Conservation (phyloP, 92 coral and sea anemone species). For the Parazoanthus swiftii region DNA sequence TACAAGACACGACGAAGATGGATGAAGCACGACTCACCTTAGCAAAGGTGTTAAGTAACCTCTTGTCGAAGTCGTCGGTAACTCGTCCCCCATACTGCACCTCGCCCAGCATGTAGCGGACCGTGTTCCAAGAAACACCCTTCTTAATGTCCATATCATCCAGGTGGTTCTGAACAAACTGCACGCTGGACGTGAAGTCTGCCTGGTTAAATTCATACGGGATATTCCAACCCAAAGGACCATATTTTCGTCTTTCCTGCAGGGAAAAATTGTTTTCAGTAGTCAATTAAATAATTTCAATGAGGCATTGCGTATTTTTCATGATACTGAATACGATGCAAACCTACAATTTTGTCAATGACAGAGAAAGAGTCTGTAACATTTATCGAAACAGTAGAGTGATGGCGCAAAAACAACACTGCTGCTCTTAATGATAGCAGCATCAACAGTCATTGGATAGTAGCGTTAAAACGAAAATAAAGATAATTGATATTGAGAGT, state of each 20-base stretch:
- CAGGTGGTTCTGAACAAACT: conserved; percentile 96
- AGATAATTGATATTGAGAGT: not conserved
- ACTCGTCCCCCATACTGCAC: conserved; percentile 95
- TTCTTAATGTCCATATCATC: conserved; percentile 96
- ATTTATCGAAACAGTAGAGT: not conserved
- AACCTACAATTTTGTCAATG: not conserved
- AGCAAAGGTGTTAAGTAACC: conserved; percentile 91
- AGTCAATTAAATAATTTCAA: no score
- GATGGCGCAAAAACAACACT: not conserved
- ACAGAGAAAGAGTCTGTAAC: not conserved
- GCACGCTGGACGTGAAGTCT: conserved; percentile 98
- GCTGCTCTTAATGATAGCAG: not conserved
- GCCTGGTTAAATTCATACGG: conserved; percentile 99
- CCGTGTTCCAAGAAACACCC: conserved; percentile 99
- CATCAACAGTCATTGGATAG: not conserved
- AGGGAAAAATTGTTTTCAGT: not conserved
- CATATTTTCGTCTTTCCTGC: conserved; percentile 97
- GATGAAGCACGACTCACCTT: conserved; percentile 55
- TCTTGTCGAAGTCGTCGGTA: conserved; percentile 93
- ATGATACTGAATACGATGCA: not conserved
- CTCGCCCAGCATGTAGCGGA: conserved; percentile 94
- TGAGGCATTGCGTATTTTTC: not conserved
- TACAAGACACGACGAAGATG: not conserved
- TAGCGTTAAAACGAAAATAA: not conserved
- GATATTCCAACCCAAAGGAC: conserved; percentile 97